Base-by-base conservation (phyloP, 1,140 invertebrate species). In the Drosophila cardini region DNA sequence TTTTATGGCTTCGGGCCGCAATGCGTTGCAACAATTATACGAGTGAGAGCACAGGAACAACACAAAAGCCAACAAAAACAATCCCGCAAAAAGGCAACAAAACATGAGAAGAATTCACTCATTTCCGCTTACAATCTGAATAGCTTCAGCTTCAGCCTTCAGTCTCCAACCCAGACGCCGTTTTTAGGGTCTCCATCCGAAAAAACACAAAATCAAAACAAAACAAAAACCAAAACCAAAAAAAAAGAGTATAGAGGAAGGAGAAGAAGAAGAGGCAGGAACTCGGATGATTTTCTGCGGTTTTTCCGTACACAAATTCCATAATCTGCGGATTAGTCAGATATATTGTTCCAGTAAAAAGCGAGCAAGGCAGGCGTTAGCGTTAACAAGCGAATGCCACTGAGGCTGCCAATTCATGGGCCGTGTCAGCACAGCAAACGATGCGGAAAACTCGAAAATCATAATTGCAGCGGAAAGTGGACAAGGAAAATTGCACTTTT, bases 1-100 rank as follows among this genome's bases (percentile, higher is more conserved):
- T 87, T 86, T 87, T 86, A 86, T 82, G 82, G 79, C 78, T 81
- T 78, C 68, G 68, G 82, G 83, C 71, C 75, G 67, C 82, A 84
- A 63, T 84, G 80, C 80, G 80, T 85, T 84, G 81, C 80, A 85
- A 85, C 81, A 84, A 84, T 84, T 84, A 84, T 80, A 83, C 81
- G 80, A 83, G 76, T 82, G 71, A 82, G 80, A 83, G 80, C 72
- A 84, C 76, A 76, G 58, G 65, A 79, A 64, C 56, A 43, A 67
- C 68, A 40, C 68, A 40, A 38, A 56, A 42, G 34, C 30, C 60
- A 57, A 64, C 69, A 55, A 52, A 46, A 67, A 68, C 67, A 80
- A 85, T 70, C 50, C 7, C 40, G 43, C 53, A 69, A 63, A 69
- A 63, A 30, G 57, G 52, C 52, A 42, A 57, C 67, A 85, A 81